Evolutionary conservation across 1,140 invertebrate species (phyloP).

Genomic region (Antheraea mylitta): DNA sequence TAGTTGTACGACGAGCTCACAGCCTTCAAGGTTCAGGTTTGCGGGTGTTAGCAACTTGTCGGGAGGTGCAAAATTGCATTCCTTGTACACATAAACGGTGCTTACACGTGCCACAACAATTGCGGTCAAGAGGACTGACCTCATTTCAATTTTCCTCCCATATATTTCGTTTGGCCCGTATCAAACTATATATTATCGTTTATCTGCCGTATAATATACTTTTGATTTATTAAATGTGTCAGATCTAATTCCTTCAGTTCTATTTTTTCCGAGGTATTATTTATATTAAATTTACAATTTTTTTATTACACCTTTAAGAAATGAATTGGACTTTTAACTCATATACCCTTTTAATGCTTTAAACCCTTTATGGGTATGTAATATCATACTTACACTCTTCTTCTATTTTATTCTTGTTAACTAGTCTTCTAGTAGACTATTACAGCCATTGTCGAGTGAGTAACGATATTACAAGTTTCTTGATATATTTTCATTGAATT

Average conservation of each 20-base stretch:
- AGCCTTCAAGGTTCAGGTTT: background rate
- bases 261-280: background rate
- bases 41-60: background rate
- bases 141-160: conserved; percentile 1
- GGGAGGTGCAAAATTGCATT: conserved; percentile 3
- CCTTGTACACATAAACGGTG: background rate
- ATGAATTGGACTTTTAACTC: too few species aligned
- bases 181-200: background rate
- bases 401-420: too few species aligned
- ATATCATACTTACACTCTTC: too few species aligned
- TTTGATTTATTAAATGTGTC: background rate
- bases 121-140: conserved; percentile 1
- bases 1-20: background rate
- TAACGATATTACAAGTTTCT: too few species aligned
- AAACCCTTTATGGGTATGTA: too few species aligned
- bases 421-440: too few species aligned
- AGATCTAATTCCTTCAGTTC: background rate
- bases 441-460: too few species aligned
- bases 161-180: background rate
- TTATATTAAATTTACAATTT: background rate
- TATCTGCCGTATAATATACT: background rate
- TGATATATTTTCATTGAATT: too few species aligned
- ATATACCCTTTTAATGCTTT: too few species aligned
- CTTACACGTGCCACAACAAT: conserved; percentile 1
- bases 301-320: too few species aligned